phyloP scores from a whole-genome alignment of 2,113 vertebrate species.

The Thermophis baileyi region DNA sequence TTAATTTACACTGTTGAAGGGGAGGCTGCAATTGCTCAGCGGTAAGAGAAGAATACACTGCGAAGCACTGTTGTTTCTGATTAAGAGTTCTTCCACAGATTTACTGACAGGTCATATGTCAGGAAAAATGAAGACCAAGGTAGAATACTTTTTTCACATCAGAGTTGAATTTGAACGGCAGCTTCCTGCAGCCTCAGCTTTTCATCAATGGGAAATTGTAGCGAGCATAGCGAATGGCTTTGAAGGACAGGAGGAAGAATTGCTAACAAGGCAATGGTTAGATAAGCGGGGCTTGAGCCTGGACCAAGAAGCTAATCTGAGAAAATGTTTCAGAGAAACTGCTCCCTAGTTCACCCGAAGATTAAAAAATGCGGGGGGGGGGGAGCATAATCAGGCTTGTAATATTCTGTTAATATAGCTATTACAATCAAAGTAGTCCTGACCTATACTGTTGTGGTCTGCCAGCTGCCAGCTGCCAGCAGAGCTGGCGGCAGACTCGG shows the following conservation, averaged over 20 bases:
- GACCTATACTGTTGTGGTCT: background rate
- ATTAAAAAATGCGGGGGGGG: background rate
- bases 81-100: background rate
- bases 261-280: background rate
- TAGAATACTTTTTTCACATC: background rate
- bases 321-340: background rate
- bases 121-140: background rate
- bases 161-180: background rate
- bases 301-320: background rate
- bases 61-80: background rate
- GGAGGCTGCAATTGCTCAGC: background rate
- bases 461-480: no score
- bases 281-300: background rate
- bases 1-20: background rate
- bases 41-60: background rate
- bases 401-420: background rate
- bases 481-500: no score
- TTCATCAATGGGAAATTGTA: background rate
- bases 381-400: background rate
- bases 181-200: background rate
- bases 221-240: background rate
- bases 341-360: background rate
- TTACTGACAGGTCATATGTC: background rate
- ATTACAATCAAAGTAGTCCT: background rate
- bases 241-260: background rate